phyloP scores from a whole-genome alignment of 2,797 vertebrate genomes.

The Brachyalestes nurse region DNA sequence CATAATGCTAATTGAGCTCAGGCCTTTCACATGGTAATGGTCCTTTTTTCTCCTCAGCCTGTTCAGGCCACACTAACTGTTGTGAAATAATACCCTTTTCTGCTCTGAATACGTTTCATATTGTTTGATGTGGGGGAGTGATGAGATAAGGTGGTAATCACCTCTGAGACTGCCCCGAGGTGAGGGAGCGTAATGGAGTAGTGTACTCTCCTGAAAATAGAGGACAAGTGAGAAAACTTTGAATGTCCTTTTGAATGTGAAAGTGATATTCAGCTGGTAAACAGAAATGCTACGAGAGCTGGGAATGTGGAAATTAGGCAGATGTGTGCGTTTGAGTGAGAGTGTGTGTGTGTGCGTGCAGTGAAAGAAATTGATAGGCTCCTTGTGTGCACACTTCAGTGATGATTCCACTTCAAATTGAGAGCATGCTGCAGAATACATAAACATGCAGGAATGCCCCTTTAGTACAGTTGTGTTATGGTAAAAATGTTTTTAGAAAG shows the following conservation, averaged over 20 bases:
- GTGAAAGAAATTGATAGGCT: slow-evolving; percentile 2
- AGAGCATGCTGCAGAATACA: background rate
- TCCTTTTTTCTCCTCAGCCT: background rate
- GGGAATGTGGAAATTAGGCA: slow-evolving; percentile 47
- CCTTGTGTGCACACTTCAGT: slow-evolving; percentile 2
- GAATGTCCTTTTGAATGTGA: slow-evolving; percentile 71
- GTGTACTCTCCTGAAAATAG: background rate
- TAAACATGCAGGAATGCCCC: background rate
- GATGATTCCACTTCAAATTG: background rate
- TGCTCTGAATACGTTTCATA: slow-evolving; percentile 12
- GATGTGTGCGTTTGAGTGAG: background rate
- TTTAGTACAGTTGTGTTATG: background rate
- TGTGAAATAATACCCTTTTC: slow-evolving; percentile 28
- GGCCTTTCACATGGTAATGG: slow-evolving; percentile 38
- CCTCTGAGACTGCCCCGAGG: slow-evolving; percentile 5
- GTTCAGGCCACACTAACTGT: slow-evolving; percentile 1
- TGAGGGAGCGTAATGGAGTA: slow-evolving; percentile 1
- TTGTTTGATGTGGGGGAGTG: slow-evolving; percentile 38
- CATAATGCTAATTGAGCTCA: slow-evolving; percentile 14
- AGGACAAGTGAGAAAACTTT: slow-evolving; percentile 71
- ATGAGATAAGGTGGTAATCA: slow-evolving; percentile 30
- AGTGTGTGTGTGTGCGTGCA: slow-evolving; percentile 10
- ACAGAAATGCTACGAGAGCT: slow-evolving; percentile 67
- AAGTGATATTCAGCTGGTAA: slow-evolving; percentile 73
- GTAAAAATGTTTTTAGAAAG: slow-evolving; percentile 6